Base-by-base conservation (phyloP, 2,113 vertebrate species). In the Upupa epops region DNA sequence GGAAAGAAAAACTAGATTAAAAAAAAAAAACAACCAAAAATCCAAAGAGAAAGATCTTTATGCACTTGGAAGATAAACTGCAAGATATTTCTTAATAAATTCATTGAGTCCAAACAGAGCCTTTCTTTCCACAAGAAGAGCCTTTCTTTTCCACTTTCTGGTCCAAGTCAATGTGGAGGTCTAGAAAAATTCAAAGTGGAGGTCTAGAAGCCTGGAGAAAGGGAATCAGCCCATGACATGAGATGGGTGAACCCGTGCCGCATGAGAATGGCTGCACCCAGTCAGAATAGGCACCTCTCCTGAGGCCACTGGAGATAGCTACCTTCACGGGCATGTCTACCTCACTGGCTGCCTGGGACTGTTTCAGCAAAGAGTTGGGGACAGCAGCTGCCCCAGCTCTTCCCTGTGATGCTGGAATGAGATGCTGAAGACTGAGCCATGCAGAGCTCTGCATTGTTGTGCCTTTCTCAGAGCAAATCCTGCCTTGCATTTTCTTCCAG, bases 341-440 rank as follows among this genome's bases (percentile, higher is more conserved):
- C 69, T n/a, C 20, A 6, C 24, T 4, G 2, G 60, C 42, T 77
- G 26, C 24, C 63, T 20, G 49, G 37, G 10, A 65, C 32, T 80
- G 71, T 29, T 63, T 65, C 55, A 56, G 83, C 58, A 55, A 20
- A 48, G 52, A 0, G 0, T 1, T 4, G 46, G 61, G 51, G n/a
- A 19, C 37, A 55, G 65, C 74, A 82, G 74, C 40, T 42, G 46
- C 31, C 51, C 1, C 22, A 42, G 65, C n/a, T 21, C 63, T 65
- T 48, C 29, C 36, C 61, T 7, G 0, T 4, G 17, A 3, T 13
- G 42, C 60, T 29, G 70, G 49, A 9, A 8, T 5, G 37, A 73
- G 65, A 59, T 48, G 32, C 31, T 36, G 31, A 32, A 52, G 63
- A 34, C 17, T 0, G 2, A 0, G 0, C 25, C 36, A 2, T 9